Percentiles rank a stretch among this genome's conserved stretches.
These are phyloP conservation scores for Corydoras sp. DNA, from an alignment of 2,113 vertebrate species.

Conservation along the genomic window DNA sequence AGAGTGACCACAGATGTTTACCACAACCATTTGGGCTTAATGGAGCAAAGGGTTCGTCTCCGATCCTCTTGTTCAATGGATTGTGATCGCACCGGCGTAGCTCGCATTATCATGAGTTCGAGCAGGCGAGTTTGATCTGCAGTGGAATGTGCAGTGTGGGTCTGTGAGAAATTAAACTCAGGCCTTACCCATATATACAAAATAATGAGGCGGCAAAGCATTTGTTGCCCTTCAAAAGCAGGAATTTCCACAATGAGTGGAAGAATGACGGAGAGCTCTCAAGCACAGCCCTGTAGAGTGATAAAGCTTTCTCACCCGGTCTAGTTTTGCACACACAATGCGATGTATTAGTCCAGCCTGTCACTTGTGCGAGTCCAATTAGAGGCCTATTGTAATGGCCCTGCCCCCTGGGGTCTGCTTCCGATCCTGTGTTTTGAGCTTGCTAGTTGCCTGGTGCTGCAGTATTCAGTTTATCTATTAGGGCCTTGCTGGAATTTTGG, in stretches of 20 bases:
- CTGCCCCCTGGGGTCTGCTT: slow-evolving; percentile 48
- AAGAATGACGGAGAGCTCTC: slow-evolving; percentile 16
- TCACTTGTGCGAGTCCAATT: slow-evolving; percentile 56
- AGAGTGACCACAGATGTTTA: slow-evolving; percentile 28
- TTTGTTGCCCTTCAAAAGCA: slow-evolving; percentile 23
- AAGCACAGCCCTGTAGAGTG: slow-evolving; percentile 44
- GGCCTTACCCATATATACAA: slow-evolving; percentile 5
- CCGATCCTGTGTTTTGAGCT: slow-evolving; percentile 52
- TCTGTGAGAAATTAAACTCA: slow-evolving; percentile 20
- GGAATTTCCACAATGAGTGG: slow-evolving; percentile 16
- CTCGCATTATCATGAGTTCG: slow-evolving; percentile 11
- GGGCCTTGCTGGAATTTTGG: slow-evolving; percentile 52
- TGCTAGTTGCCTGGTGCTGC: slow-evolving; percentile 67
- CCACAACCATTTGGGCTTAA: slow-evolving; percentile 38
- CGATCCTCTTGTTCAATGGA: background rate
- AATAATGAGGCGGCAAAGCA: slow-evolving; percentile 5
- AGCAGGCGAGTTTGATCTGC: background rate
- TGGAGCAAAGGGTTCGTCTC: background rate
- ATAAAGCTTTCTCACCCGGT: slow-evolving; percentile 48
- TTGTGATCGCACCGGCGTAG: background rate
- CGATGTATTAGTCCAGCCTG: slow-evolving; percentile 40
- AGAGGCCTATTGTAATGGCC: slow-evolving; percentile 44
- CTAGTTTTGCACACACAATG: slow-evolving; percentile 45
- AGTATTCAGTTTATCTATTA: slow-evolving; percentile 60
- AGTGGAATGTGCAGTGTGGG: background rate